Evolutionary conservation across 2,113 vertebrate species (phyloP).

Genomic region (Periophthalmodon schlosseri): DNA sequence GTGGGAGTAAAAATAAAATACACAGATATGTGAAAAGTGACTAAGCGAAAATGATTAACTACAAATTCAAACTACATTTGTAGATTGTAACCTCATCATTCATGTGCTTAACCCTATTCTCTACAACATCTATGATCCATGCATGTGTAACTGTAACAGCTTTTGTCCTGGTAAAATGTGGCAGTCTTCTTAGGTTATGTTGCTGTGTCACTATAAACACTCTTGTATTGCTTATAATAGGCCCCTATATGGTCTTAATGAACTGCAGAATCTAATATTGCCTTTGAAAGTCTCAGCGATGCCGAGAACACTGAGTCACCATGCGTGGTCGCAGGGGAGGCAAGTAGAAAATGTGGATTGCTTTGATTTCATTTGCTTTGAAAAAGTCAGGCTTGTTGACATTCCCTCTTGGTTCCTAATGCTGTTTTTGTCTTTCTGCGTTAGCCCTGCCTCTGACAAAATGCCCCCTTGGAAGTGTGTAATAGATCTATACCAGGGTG

Average conservation of each 20-base stretch:
- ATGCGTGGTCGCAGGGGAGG: conserved; percentile 5
- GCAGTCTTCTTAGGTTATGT: not conserved
- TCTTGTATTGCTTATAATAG: not conserved
- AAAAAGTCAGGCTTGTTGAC: conserved; percentile 7
- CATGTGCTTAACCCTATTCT: not conserved
- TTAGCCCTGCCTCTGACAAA: not conserved
- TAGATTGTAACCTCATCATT: no score
- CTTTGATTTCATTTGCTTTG: conserved; percentile 28
- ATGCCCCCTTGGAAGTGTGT: not conserved
- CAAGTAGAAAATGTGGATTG: conserved; percentile 13
- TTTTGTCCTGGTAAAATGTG: not conserved
- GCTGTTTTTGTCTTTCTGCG: conserved; percentile 15
- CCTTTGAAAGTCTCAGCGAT: conserved; percentile 15
- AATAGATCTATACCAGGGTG: not conserved
- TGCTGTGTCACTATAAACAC: not conserved
- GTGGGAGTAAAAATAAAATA: no score
- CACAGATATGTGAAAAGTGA: no score
- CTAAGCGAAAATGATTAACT: no score
- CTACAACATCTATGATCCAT: not conserved
- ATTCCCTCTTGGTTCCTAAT: conserved; percentile 4
- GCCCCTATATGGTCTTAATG: not conserved
- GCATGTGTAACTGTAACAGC: not conserved
- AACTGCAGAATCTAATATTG: not conserved
- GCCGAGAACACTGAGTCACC: not conserved
- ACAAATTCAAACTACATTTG: no score